Percentiles rank a stretch among this genome's conserved stretches.
These are phyloP conservation scores for Leptinotarsa peninsularis DNA, from an alignment of 2,888 invertebrate species.

Conservation along the genomic window DNA sequence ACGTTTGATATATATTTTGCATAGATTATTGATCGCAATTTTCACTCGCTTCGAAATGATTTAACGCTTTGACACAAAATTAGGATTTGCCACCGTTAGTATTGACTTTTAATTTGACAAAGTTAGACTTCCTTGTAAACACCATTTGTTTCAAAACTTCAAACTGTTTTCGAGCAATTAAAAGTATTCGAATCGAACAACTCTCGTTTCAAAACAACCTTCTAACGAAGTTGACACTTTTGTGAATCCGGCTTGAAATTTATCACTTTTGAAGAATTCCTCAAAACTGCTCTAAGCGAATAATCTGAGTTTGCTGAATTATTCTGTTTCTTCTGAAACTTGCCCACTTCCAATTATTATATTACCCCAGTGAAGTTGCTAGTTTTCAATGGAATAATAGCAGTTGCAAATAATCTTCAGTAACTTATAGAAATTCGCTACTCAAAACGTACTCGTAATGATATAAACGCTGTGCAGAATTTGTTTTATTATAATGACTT, in stretches of 20 bases:
- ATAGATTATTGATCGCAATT: background rate
- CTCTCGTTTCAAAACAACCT: conserved; percentile 16
- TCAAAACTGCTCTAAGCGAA: background rate
- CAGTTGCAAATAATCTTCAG: too few species aligned
- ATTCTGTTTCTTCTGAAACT: background rate
- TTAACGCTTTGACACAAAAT: background rate
- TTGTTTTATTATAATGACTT: too few species aligned
- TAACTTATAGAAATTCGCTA: too few species aligned
- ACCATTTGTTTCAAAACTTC: conserved; percentile 27
- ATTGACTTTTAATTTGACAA: background rate
- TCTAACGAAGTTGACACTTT: conserved; percentile 10
- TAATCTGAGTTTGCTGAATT: background rate
- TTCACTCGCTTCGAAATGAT: background rate
- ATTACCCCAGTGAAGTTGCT: background rate
- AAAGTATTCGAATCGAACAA: conserved; percentile 9
- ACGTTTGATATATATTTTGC: background rate
- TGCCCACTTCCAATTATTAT: background rate
- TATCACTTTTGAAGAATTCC: background rate
- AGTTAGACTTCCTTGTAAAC: conserved; percentile 20
- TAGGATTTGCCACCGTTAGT: background rate
- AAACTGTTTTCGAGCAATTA: conserved; percentile 17
- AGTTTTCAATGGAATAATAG: background rate
- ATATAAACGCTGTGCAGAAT: too few species aligned
- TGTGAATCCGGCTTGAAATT: background rate
- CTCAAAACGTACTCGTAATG: too few species aligned